Evolutionary conservation across 2,888 invertebrate species (phyloP), one percentile per base, ranked within the genome.

Genomic region (Pachymerium ferrugineum): DNA sequence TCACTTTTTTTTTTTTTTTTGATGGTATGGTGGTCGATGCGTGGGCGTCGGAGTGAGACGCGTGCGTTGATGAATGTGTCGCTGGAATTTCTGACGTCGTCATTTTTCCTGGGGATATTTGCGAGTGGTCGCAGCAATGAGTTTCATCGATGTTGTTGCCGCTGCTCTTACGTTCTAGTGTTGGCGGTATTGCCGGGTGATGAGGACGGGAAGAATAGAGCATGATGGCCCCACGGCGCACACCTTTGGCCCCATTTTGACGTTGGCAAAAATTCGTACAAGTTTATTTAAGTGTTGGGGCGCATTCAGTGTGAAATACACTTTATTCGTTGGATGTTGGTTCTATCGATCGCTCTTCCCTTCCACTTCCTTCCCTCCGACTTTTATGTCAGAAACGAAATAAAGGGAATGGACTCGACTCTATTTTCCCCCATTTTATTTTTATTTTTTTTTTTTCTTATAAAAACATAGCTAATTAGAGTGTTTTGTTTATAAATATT

Each of bases 61-160:
- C 12, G 54, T 62, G 62, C 62, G 22, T 62, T 62, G 62, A 62
- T 62, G 62, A 62, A 62, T 62, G 62, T 62, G 62, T 62, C 62
- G 62, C 62, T 62, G 62, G 62, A 62, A 62, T 62, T 62, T 62
- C 62, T 62, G 62, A 62, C 62, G 62, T 62, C 62, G 62, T 62
- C 62, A 62, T 62, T 62, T 62, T 62, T 62, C 62, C 62, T 28
- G 25, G 28, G 62, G 62, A 62, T 62, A 62, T 62, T 62, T 62
- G 62, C 62, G 62, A 62, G 62, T 62, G 62, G 62, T 62, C 62
- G 62, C 47, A 22, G 6, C 14, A 25, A 12, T 25, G 10, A 28
- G 22, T 62, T 38, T 22, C 62, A 62, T 25, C 62, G 62, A 22
- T n/a, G 62, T 62, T 28, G 62, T 62, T 62, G 25, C 25, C 62